phyloP scores from a whole-genome alignment of 2,113 vertebrate species.

The Cheirogaleus medius region DNA sequence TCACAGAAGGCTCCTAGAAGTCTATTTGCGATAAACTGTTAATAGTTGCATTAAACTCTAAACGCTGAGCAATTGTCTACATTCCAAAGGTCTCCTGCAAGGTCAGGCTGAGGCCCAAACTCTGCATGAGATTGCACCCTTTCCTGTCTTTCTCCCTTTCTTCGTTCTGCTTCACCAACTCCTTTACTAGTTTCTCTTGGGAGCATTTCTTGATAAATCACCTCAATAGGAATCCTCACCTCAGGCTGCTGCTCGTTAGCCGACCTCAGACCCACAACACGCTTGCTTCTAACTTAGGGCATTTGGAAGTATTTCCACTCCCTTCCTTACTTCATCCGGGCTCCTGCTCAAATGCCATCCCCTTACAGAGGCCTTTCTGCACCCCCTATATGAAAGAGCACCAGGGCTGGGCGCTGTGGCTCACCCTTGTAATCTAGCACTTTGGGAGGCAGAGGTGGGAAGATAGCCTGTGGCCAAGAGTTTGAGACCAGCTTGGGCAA shows the following conservation, averaged over 20 bases:
- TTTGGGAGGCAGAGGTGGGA: background rate
- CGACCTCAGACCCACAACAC: background rate
- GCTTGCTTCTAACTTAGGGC: background rate
- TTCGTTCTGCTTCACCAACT: background rate
- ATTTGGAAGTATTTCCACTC: background rate
- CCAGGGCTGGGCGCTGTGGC: no score
- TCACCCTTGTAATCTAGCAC: no score
- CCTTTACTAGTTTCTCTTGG: background rate
- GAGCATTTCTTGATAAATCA: background rate
- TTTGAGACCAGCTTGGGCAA: background rate
- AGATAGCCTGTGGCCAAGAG: background rate
- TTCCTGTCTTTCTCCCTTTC: background rate
- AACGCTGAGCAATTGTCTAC: background rate
- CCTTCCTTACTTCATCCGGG: background rate
- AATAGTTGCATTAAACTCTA: background rate
- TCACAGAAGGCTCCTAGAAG: background rate
- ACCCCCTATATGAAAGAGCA: background rate
- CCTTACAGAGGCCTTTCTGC: background rate
- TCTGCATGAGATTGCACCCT: background rate
- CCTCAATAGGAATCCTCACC: background rate
- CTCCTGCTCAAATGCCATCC: background rate
- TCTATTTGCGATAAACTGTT: background rate
- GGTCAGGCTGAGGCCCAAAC: background rate
- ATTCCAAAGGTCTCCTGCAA: constrained; percentile 30
- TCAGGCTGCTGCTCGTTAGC: background rate